A percentile compares a stretch with the other conserved stretches of the same genome.
Evolutionary conservation across 2,797 vertebrate species (phyloP).

Genomic region (Aeoliscus strigatus): DNA sequence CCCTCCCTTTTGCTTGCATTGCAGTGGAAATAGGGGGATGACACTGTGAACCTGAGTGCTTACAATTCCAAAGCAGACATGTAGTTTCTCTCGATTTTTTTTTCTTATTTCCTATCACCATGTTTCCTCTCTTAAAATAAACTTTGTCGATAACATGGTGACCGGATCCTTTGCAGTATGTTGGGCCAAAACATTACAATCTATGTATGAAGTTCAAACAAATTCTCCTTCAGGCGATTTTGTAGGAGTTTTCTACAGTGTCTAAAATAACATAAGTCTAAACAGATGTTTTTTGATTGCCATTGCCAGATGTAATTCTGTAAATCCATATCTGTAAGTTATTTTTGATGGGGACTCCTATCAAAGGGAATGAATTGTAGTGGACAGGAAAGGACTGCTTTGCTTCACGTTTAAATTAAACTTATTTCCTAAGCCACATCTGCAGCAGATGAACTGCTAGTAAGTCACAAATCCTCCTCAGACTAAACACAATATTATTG

Average conservation of each 20-base stretch:
- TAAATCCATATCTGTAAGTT: slow-evolving; percentile 20
- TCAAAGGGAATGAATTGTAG: too few species aligned
- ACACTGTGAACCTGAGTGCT: slow-evolving; percentile 51
- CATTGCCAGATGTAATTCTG: slow-evolving; percentile 50
- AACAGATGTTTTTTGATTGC: slow-evolving; percentile 52
- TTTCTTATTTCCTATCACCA: slow-evolving; percentile 36
- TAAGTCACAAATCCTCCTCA: too few species aligned
- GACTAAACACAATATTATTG: too few species aligned
- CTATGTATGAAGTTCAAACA: slow-evolving; percentile 37
- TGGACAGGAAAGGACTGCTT: too few species aligned
- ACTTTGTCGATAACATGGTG: slow-evolving; percentile 52
- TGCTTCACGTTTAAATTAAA: too few species aligned
- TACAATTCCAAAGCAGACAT: slow-evolving; percentile 54
- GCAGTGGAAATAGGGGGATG: slow-evolving; percentile 42
- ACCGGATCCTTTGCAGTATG: slow-evolving; percentile 39
- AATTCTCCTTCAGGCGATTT: slow-evolving; percentile 28
- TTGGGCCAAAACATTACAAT: slow-evolving; percentile 47
- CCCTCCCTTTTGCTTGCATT: slow-evolving; percentile 27
- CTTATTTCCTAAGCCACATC: too few species aligned
- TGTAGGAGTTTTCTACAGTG: slow-evolving; percentile 5
- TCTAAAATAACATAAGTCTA: slow-evolving; percentile 32
- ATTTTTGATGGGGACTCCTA: too few species aligned
- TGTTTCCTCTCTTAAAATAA: slow-evolving; percentile 49
- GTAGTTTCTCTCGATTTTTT: slow-evolving; percentile 25
- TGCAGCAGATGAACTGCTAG: too few species aligned